phyloP scores from a whole-genome alignment of 2,797 vertebrate species.

The Pachyuromys duprasi region DNA sequence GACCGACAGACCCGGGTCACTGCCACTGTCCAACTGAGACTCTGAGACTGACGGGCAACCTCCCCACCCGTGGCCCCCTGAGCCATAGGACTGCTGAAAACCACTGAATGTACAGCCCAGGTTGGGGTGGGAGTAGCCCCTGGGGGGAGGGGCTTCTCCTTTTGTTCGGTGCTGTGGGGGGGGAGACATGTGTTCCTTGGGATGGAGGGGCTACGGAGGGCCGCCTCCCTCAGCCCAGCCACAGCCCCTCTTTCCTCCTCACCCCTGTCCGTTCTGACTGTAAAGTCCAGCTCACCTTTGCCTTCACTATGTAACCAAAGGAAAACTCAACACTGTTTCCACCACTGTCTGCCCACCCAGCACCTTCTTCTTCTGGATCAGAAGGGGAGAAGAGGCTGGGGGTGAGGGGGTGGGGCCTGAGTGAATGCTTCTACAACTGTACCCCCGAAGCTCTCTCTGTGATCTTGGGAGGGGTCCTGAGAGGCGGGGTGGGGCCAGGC shows the following conservation, averaged over 20 bases:
- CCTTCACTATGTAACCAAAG: conserved; percentile 88
- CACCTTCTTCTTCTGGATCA: conserved; percentile 69
- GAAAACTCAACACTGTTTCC: conserved; percentile 82
- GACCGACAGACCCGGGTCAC: conserved; percentile 79
- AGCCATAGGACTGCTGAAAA: conserved; percentile 88
- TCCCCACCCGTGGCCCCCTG: conserved; percentile 77
- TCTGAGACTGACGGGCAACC: conserved; percentile 79
- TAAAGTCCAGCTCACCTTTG: conserved; percentile 83
- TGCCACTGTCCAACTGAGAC: conserved; percentile 83
- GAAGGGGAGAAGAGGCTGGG: conserved; percentile 73
- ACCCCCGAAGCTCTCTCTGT: conserved; percentile 49
- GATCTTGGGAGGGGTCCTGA: conserved; percentile 55
- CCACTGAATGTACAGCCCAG: conserved; percentile 88
- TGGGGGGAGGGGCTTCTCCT: conserved; percentile 79
- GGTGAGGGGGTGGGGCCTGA: conserved; percentile 60
- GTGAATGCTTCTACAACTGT: conserved; percentile 74
- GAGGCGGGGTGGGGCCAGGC: conserved; percentile 58
- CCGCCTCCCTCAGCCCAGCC: conserved; percentile 69
- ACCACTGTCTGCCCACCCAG: conserved; percentile 79
- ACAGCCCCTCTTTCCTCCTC: conserved; percentile 71
- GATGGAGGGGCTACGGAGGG: conserved; percentile 71
- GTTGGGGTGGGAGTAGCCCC: conserved; percentile 79
- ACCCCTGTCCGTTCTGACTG: conserved; percentile 74
- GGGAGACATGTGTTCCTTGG: conserved; percentile 72
- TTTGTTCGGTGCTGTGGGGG: conserved; percentile 81